Percentiles rank a stretch among this genome's conserved stretches.
Conservation (phyloP, 2,113 vertebrate species). For the Hyperopisus bebe region DNA sequence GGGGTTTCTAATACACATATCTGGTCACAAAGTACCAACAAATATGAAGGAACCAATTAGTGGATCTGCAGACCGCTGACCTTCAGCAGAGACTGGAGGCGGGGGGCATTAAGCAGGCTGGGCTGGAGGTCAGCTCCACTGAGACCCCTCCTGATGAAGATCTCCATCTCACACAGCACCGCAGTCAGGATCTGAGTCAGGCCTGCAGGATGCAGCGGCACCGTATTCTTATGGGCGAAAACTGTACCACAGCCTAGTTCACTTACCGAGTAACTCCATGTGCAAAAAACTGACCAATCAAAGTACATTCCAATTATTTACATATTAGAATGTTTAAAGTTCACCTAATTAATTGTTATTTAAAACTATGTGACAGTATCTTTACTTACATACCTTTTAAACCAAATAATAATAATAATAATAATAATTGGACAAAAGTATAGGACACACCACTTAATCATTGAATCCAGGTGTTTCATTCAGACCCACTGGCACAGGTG, state of each 20-base stretch:
- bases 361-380: neutral
- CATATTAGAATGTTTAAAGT: neutral
- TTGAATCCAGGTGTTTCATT: neutral
- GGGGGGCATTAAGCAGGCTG: conserved; percentile 72
- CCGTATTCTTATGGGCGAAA: neutral
- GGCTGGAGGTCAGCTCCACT: conserved; percentile 70
- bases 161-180: conserved; percentile 70
- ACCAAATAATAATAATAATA: neutral
- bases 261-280: neutral
- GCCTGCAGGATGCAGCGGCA: conserved; percentile 48
- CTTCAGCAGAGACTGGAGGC: conserved; percentile 87
- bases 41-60: neutral
- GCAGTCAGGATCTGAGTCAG: conserved; percentile 74
- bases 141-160: conserved; percentile 68
- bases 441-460: neutral
- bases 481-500: neutral
- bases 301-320: neutral
- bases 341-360: neutral
- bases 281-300: neutral
- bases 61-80: conserved; percentile 46
- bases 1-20: neutral
- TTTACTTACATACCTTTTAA: no score
- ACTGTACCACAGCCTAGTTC: neutral
- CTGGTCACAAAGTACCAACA: neutral
- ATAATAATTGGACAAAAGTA: neutral